Conservation (phyloP, 2,797 vertebrate genomes). For the Mus spretus region DNA sequence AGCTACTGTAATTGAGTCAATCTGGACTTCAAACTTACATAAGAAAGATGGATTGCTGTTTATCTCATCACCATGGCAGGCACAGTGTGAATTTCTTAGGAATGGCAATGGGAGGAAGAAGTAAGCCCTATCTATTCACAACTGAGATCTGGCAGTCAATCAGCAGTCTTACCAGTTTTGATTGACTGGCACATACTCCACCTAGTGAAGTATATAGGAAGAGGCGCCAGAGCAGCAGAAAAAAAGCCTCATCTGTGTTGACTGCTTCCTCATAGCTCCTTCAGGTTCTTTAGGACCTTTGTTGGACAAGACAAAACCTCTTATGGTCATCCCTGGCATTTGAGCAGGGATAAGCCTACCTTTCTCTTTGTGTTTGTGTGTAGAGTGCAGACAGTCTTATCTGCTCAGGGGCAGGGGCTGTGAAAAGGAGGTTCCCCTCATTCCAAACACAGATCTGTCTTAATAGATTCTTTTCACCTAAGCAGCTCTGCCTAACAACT, state of each 20-base stretch:
- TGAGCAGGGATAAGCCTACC: background rate
- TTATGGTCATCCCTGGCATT: constrained; percentile 9
- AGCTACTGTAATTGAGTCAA: background rate
- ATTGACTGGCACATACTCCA: background rate
- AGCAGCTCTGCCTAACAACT: background rate
- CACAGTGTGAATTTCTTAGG: background rate
- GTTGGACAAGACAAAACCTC: constrained; percentile 26
- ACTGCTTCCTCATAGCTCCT: background rate
- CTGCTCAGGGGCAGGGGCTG: background rate
- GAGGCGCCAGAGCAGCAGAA: background rate
- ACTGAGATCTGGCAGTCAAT: background rate
- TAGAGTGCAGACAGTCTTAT: background rate
- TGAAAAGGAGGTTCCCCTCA: background rate
- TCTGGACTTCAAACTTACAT: background rate
- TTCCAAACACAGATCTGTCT: constrained; percentile 44
- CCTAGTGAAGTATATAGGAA: background rate
- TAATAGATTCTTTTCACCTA: constrained; percentile 48
- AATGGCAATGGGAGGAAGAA: background rate
- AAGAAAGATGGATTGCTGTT: background rate
- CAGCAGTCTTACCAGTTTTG: background rate
- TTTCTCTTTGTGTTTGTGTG: constrained; percentile 35
- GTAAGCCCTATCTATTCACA: background rate
- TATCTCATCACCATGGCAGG: background rate
- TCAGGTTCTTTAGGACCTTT: background rate
- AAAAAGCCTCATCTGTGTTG: background rate